Base-by-base conservation (phyloP, 23 tunicate species). In the Aplidium turbinatum region DNA sequence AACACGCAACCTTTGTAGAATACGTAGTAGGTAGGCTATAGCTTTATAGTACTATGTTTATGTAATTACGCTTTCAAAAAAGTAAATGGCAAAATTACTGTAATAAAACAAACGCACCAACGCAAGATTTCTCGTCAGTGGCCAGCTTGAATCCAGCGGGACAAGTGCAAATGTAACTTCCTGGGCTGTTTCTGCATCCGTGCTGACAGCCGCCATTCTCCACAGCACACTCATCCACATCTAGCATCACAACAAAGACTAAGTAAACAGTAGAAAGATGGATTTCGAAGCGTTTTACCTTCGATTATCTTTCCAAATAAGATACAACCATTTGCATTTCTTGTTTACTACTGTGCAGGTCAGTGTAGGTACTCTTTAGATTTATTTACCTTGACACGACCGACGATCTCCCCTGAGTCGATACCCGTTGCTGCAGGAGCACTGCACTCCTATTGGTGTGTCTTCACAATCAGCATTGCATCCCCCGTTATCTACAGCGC, bases 401-500 rank as follows among this genome's bases (percentile, higher is more conserved):
- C 84, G 23, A 18, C 75, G 35, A 39, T 85, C 92, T 13, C 31
- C 51, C 35, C 51, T 45, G 18, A 83, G 84, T 11, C 60, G 60
- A 60, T 42, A 77, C 24, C 92, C 92, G 9, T 26, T 24, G 18
- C 82, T 71, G 75, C 86, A 80, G 0, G 82, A 87, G 61, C 94
- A 87, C 35, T 87, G 94, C 1, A 66, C 94, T 1, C 94, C 86
- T 5, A 73, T 63, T 5, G 94, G 94, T 0, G 86, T 80, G 57
- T 71, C 81, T 33, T 87, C 86, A 34, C 94, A 87, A 18, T 63
- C 67, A 22, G 51, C 76, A 32, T 70, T 72, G 73, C 92, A 85
- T 1, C 92, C 92, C 3, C 92, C 92, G 75, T 85, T 85, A 29
- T 85, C 84, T 2, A 85, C 79, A 1, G 92, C 79, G 42, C 92